A percentile compares a stretch with the other conserved stretches of the same genome.
These are phyloP conservation scores for Eulemur rubriventer DNA, from an alignment of 2,797 vertebrate species.

Conservation along the genomic window DNA sequence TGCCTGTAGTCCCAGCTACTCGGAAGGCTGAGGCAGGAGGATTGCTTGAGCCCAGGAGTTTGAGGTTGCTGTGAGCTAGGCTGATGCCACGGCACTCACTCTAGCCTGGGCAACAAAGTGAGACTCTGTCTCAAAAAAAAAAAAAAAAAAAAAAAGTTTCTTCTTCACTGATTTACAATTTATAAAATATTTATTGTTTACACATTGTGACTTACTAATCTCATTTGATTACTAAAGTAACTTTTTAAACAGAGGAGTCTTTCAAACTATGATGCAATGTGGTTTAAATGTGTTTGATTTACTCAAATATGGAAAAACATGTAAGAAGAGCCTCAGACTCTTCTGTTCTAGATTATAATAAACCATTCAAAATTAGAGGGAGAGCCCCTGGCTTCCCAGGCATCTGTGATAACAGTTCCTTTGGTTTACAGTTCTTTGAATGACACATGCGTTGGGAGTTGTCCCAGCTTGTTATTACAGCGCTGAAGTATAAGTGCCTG, in stretches of 20 bases:
- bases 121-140: too few relatives aligned
- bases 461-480: not conserved
- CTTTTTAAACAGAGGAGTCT: slow-evolving; percentile 27
- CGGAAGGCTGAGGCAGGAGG: too few relatives aligned
- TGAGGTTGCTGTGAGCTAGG: too few relatives aligned
- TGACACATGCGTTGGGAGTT: not conserved
- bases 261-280: not conserved
- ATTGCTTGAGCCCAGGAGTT: too few relatives aligned
- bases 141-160: too few relatives aligned
- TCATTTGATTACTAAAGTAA: slow-evolving; percentile 49
- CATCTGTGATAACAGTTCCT: not conserved
- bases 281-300: not conserved
- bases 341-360: not conserved
- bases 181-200: slow-evolving; percentile 25
- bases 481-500: not conserved
- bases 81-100: too few relatives aligned
- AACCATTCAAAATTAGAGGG: not conserved
- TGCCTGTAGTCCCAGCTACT: too few relatives aligned
- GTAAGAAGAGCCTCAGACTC: not conserved
- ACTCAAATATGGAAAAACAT: not conserved
- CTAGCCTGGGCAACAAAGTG: too few relatives aligned
- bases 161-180: not conserved
- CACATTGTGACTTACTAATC: slow-evolving; percentile 19
- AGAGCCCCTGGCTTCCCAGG: not conserved
- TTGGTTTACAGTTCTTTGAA: not conserved